Evolutionary conservation across 2,888 invertebrate genomes (phyloP).

Genomic region (Dione juno): DNA sequence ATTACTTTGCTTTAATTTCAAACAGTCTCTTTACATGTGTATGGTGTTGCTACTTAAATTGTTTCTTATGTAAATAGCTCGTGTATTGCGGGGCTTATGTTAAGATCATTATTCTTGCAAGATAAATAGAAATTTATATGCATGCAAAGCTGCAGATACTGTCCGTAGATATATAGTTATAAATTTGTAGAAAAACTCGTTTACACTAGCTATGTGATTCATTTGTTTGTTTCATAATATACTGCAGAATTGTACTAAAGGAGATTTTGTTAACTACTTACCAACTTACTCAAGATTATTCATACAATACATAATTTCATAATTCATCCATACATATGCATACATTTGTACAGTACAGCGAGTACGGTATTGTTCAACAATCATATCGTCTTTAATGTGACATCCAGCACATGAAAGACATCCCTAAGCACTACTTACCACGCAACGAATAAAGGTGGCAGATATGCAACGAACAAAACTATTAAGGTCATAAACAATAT

Average conservation of each 20-base stretch:
- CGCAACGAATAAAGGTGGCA: too few species aligned
- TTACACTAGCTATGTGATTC: not conserved
- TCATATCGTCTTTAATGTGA: too few species aligned
- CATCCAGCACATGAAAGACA: too few species aligned
- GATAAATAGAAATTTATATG: slow-evolving; percentile 17
- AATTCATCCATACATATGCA: too few species aligned
- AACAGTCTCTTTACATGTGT: too few species aligned
- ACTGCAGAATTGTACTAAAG: too few species aligned
- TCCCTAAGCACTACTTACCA: too few species aligned
- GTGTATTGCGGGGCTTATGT: not conserved
- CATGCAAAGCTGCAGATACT: not conserved
- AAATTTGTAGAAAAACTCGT: not conserved
- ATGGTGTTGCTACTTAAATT: not conserved
- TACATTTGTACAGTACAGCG: too few species aligned
- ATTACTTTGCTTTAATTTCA: not conserved
- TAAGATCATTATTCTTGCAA: slow-evolving; percentile 1
- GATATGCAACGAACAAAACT: too few species aligned
- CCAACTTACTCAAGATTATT: not conserved
- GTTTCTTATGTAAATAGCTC: not conserved
- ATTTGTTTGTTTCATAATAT: slow-evolving; percentile 2
- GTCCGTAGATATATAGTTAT: not conserved
- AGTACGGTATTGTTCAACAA: too few species aligned
- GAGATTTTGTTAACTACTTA: not conserved
- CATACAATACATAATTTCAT: too few species aligned
- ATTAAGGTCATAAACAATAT: too few species aligned